phyloP scores from a whole-genome alignment of 2,113 vertebrate genomes.

The Grallaria varia region DNA sequence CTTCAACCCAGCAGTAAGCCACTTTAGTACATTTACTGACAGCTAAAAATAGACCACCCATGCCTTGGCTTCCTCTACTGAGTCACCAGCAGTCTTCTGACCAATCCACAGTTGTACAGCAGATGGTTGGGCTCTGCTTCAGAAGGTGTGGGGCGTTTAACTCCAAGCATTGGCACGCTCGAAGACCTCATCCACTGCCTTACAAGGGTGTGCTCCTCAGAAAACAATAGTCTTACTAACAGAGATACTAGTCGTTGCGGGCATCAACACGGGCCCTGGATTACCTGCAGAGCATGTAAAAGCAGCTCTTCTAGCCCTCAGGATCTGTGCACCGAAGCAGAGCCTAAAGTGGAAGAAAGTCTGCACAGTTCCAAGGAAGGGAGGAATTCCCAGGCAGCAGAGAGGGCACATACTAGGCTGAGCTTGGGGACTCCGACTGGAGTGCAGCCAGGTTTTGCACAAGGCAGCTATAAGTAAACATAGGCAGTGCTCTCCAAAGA shows the following conservation, averaged over 20 bases:
- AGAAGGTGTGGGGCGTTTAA: neutral
- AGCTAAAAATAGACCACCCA: constrained; percentile 40
- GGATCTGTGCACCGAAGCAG: neutral
- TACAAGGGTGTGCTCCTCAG: neutral
- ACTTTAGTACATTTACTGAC: constrained; percentile 48
- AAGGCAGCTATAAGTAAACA: neutral
- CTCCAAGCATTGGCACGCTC: neutral
- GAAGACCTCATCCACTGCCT: neutral
- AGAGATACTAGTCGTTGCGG: neutral
- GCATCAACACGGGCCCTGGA: neutral
- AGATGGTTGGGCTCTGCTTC: constrained; percentile 3
- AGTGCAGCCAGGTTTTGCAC: neutral
- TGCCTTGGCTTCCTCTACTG: constrained; percentile 8
- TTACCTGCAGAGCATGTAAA: neutral
- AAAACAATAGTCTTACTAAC: accelerated
- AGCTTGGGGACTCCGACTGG: accelerated
- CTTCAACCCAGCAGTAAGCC: constrained; percentile 50
- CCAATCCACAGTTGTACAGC: neutral
- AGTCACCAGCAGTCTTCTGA: constrained; percentile 33
- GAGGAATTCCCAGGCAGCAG: neutral
- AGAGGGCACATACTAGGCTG: neutral
- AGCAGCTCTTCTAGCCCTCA: neutral
- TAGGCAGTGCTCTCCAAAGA: neutral
- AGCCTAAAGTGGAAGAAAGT: neutral
- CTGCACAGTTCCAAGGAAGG: neutral